A percentile compares a stretch with the other conserved stretches of the same genome.
phyloP scores from a whole-genome alignment of 2,113 vertebrate genomes.

The Cettia cetti region DNA sequence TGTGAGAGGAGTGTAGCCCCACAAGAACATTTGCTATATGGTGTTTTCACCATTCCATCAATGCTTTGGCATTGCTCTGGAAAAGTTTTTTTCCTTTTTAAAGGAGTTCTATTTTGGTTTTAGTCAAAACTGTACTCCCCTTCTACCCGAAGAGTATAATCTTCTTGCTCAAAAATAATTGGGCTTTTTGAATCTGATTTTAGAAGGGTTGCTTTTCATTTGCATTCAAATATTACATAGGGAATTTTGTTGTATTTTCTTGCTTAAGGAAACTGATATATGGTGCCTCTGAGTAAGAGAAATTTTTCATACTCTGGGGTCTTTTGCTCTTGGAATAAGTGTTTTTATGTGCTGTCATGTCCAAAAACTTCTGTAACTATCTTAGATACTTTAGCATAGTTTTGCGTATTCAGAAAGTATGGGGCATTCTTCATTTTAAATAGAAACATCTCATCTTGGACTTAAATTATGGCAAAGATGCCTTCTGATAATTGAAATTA shows the following conservation, averaged over 20 bases:
- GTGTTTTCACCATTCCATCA: not conserved
- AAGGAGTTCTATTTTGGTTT: not conserved
- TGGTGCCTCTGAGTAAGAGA: not conserved
- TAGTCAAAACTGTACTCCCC: not conserved
- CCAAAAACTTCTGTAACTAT: not conserved
- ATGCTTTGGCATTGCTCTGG: not conserved
- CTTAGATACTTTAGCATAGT: not conserved
- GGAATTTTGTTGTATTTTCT: not conserved
- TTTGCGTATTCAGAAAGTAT: not conserved
- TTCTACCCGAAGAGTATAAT: not conserved
- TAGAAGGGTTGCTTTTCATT: not conserved
- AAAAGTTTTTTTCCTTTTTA: not conserved
- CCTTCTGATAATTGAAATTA: not conserved
- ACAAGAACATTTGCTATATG: not conserved
- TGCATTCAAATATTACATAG: not conserved
- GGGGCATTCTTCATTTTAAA: not conserved
- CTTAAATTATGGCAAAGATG: not conserved
- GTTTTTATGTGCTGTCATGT: not conserved
- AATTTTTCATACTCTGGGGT: fast-evolving
- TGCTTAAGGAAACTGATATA: not conserved
- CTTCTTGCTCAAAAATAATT: not conserved
- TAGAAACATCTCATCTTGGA: not conserved
- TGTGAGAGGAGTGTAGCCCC: not conserved
- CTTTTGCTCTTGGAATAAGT: not conserved
- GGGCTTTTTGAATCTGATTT: not conserved